Evolutionary conservation across 1,140 invertebrate species (phyloP).

Genomic region (Lamellibrachia luymesi): DNA sequence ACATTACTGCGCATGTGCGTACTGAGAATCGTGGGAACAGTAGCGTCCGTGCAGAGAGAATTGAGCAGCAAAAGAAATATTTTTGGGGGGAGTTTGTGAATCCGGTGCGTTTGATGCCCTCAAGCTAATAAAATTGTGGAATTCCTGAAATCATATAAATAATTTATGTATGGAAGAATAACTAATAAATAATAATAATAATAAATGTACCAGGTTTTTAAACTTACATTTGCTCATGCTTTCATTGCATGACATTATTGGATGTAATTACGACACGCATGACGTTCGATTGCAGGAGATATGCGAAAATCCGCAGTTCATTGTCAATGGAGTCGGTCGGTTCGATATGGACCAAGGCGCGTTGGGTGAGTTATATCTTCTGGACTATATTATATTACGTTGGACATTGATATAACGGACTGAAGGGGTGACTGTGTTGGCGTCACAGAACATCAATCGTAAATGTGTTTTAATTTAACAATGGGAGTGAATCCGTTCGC

Average conservation of each 20-base stretch:
- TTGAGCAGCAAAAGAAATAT: no score
- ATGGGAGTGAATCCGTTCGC: neutral
- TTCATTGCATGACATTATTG: neutral
- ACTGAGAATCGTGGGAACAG: no score
- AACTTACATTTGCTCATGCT: neutral
- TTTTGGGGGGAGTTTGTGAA: no score
- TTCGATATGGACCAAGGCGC: conserved; percentile 71
- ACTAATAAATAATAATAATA: no score
- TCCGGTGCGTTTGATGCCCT: no score
- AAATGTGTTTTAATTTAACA: neutral
- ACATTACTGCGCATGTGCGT: no score
- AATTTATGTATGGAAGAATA: no score
- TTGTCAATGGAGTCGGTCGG: conserved; percentile 46
- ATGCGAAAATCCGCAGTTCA: conserved; percentile 44
- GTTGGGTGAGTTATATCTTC: conserved; percentile 53
- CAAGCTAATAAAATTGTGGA: no score
- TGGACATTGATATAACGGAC: neutral
- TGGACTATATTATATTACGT: neutral
- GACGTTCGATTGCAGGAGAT: conserved; percentile 42
- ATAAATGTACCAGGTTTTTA: neutral
- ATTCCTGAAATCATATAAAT: no score
- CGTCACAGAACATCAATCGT: no score
- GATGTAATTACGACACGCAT: conserved; percentile 6
- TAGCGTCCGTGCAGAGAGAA: no score
- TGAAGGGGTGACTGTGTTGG: no score